Evolutionary conservation across 2,113 vertebrate species (phyloP), one percentile per base, ranked within the genome.

Genomic region (Nyctereutes procyonoides): DNA sequence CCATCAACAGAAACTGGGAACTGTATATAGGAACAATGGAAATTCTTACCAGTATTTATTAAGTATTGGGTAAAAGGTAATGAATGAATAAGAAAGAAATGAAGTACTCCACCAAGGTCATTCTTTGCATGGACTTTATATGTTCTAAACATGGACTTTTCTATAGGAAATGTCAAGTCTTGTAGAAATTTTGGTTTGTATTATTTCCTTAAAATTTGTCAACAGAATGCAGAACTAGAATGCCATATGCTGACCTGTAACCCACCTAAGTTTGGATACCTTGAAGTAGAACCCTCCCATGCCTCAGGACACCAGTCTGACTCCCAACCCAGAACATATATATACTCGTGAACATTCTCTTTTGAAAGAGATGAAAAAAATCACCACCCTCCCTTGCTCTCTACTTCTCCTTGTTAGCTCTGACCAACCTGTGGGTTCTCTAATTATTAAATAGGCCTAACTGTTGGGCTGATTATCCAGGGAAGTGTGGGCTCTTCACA

Each of bases 381-480:
- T 73, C 24, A 84, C 13, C 3, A 56, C 24, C 13, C 62, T 85
- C 20, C 8, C 30, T 95, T 89, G 15, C 51, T 89, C 83, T 81
- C 71, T 95, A 63, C 92, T 96, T 95, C 53, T 94, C 85, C 92
- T 95, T 97, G 90, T 93, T 94, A 96, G 56, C 71, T 96, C 86
- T 97, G 93, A 97, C 93, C 89, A 93, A 74, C 55, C 82, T 95
- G 85, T 94, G 90, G 81, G 88, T 97, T 97, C 88, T 96, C 76
- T 97, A 95, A 96, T 95, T 97, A 98, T 97, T 93, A 97, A 98
- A 97, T 22, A 94, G 94, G 90, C 65, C 79, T 56, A 96, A 90
- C 79, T 96, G 90, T 96, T 88, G 95, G 71, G 63, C 86, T 95
- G 84, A 97, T 97, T 92, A 90, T 96, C 88, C 96, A 90, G 94